Evolutionary conservation across 2,113 vertebrate genomes (phyloP).

Genomic region (Apodemus sylvaticus): DNA sequence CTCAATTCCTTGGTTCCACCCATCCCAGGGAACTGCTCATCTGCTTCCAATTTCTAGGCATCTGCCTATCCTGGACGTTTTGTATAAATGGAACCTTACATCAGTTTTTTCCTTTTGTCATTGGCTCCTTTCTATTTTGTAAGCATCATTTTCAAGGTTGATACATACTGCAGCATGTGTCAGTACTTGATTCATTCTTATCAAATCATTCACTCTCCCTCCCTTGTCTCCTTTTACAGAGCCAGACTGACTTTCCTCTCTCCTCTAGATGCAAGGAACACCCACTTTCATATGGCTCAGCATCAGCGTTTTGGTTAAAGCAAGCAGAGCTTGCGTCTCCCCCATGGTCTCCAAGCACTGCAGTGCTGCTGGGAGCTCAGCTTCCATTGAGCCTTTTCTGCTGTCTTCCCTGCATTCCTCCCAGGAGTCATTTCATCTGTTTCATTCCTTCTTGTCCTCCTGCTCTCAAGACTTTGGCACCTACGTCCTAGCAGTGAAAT

Average conservation of each 20-base stretch:
- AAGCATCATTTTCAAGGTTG: fast-evolving
- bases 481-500: not conserved
- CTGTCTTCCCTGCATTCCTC: not conserved
- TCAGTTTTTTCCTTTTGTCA: not conserved
- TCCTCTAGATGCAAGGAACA: not conserved
- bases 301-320: not conserved
- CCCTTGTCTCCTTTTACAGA: not conserved
- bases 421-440: not conserved
- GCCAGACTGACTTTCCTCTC: not conserved
- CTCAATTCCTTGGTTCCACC: fast-evolving
- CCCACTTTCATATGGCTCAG: fast-evolving
- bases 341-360: fast-evolving
- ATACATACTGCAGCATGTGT: fast-evolving
- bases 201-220: not conserved
- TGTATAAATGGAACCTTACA: fast-evolving
- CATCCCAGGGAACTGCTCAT: not conserved
- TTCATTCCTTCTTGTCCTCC: not conserved
- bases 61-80: not conserved
- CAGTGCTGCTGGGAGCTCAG: not conserved
- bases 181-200: not conserved
- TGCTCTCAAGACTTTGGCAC: not conserved
- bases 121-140: not conserved
- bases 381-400: not conserved
- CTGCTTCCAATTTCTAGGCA: not conserved
- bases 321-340: fast-evolving